Evolutionary conservation across 2,797 vertebrate genomes (phyloP).

Genomic region (Lepilemur ruficaudatus): DNA sequence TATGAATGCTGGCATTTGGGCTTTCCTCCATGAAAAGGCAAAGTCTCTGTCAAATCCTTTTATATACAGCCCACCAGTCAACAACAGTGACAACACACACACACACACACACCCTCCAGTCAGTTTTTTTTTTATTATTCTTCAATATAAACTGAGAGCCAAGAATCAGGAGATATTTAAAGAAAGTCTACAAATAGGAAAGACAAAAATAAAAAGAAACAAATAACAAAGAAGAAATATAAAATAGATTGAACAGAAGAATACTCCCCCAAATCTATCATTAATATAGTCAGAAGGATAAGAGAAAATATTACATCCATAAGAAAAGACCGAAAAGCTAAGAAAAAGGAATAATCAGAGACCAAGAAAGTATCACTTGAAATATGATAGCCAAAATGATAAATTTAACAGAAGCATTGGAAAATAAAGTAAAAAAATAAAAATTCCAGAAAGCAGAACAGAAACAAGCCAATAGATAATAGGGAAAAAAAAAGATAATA

Average conservation of each 20-base stretch:
- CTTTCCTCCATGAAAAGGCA: not conserved
- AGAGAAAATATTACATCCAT: not conserved
- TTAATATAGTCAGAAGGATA: not conserved
- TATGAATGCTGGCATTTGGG: not conserved
- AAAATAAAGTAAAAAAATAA: conserved; percentile 11
- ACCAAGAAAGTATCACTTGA: not conserved
- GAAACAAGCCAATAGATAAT: not conserved
- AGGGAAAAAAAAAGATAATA: not conserved
- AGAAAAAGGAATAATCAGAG: not conserved
- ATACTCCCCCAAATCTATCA: not conserved
- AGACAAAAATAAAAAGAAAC: not conserved
- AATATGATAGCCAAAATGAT: not conserved
- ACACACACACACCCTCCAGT: not conserved
- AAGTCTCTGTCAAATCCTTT: not conserved
- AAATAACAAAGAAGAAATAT: not conserved
- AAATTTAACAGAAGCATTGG: not conserved
- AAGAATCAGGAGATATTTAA: not conserved
- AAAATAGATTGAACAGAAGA: not conserved
- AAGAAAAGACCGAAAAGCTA: not conserved
- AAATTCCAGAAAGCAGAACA: not conserved
- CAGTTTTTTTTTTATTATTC: not conserved
- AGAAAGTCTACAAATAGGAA: not conserved
- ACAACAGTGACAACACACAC: not conserved
- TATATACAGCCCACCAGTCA: not conserved
- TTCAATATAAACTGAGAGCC: not conserved